These are phyloP conservation scores for Mesorhabditis spiculigera DNA, from an alignment of 2,888 invertebrate species.

Conservation along the genomic window DNA sequence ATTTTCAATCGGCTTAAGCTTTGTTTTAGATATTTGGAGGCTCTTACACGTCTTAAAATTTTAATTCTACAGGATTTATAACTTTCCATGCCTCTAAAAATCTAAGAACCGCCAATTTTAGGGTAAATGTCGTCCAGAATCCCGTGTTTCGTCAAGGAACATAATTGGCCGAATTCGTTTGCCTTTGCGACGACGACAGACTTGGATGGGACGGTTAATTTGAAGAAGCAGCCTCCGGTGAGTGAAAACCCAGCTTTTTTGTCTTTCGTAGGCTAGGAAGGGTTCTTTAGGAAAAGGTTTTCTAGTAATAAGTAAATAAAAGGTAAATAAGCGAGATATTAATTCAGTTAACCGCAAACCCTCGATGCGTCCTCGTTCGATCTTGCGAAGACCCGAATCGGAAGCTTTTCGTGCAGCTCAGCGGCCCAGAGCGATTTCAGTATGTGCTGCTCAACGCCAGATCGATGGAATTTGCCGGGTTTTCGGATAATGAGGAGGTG, in stretches of 20 bases:
- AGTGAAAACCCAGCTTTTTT: no score
- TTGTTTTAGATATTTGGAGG: no score
- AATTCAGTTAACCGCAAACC: neutral
- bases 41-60: no score
- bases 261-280: no score
- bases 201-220: neutral
- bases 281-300: no score
- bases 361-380: neutral
- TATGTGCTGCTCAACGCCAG: neutral
- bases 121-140: neutral
- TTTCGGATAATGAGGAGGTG: neutral
- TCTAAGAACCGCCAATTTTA: no score
- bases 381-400: neutral
- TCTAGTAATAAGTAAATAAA: no score
- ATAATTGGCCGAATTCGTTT: neutral
- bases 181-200: conserved; percentile 2
- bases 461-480: conserved; percentile 4
- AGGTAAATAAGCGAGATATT: no score
- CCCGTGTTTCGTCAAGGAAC: conserved; percentile 6
- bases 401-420: neutral
- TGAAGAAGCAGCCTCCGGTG: no score
- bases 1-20: no score
- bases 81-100: no score
- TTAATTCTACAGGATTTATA: no score
- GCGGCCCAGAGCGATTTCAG: neutral